Conservation (phyloP, 1,140 invertebrate species). For the Elymnias hypermnestra region DNA sequence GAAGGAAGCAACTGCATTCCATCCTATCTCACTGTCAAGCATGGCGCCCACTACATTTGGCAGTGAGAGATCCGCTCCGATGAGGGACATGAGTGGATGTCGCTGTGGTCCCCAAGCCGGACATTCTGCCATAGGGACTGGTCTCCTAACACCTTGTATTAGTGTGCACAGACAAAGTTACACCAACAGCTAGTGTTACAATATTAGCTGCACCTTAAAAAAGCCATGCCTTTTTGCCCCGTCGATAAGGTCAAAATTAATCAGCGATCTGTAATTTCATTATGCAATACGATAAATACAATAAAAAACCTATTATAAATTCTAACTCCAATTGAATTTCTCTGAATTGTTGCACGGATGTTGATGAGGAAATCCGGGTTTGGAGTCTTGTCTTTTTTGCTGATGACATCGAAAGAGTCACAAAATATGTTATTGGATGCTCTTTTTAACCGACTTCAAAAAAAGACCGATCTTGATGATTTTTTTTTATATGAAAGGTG, state of each 20-base stretch:
- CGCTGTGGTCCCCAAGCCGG: constrained; percentile 11
- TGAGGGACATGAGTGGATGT: no score
- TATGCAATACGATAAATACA: not conserved
- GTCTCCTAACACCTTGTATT: no score
- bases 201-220: constrained; percentile 18
- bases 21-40: no score
- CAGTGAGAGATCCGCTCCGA: no score
- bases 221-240: constrained; percentile 8
- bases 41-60: no score
- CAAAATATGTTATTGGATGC: not conserved
- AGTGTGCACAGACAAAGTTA: no score
- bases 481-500: not conserved
- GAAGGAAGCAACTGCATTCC: no score
- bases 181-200: no score
- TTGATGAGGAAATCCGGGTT: constrained; percentile 5
- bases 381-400: not conserved
- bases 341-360: not conserved
- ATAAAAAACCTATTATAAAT: not conserved
- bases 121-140: constrained; percentile 34
- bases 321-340: not conserved
- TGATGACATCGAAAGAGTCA: not conserved
- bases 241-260: constrained; percentile 21
- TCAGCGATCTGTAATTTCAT: constrained; percentile 8
- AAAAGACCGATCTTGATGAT: no score
- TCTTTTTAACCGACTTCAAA: no score